Evolutionary conservation across 2,888 invertebrate species (phyloP), one percentile per base, ranked within the genome.

Genomic region (Aspidapion aeneum): DNA sequence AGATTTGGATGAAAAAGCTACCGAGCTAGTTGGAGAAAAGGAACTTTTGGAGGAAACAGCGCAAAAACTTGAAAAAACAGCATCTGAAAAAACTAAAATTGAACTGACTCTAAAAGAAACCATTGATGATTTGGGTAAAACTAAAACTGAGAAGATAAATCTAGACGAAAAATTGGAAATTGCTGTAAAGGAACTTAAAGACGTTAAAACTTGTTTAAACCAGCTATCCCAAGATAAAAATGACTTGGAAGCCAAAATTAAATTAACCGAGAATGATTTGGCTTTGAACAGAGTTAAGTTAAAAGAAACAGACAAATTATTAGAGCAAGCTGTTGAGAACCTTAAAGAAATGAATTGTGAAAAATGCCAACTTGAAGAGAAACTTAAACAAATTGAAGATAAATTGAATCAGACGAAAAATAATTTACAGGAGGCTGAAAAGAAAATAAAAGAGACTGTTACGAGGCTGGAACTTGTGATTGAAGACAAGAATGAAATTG

Each of bases 321-420:
- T 60, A 21, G 21, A 60, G 20, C 22, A 55, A 18, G 20, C 54
- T 18, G 9, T 21, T 12, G 21, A 20, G 21, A 48, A 55, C 19
- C 60, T 55, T 55, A 7, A 18, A n/a, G 48, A 55, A 20, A 20
- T 56, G n/a, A n/a, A n/a, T n/a, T n/a, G n/a, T n/a, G n/a, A n/a
- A n/a, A n/a, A n/a, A n/a, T n/a, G n/a, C n/a, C n/a, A n/a, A n/a
- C n/a, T n/a, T 9, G 18, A 18, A 19, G 48, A 55, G 51, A 19
- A 60, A 2, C 55, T 60, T 16, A 55, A 60, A 18, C 56, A 56
- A 50, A 12, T 50, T 20, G 49, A 57, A 18, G 50, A 21, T 16
- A 57, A 57, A 49, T 61, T 61, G n/a, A 18, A 20, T 7, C 48
- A 49, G 9, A 57, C 50, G 21, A 52, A 9, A 21, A n/a, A 22